A percentile compares a stretch with the other conserved stretches of the same genome.
Conservation (phyloP, 2,113 vertebrate species). For the Syngnathus typhle region DNA sequence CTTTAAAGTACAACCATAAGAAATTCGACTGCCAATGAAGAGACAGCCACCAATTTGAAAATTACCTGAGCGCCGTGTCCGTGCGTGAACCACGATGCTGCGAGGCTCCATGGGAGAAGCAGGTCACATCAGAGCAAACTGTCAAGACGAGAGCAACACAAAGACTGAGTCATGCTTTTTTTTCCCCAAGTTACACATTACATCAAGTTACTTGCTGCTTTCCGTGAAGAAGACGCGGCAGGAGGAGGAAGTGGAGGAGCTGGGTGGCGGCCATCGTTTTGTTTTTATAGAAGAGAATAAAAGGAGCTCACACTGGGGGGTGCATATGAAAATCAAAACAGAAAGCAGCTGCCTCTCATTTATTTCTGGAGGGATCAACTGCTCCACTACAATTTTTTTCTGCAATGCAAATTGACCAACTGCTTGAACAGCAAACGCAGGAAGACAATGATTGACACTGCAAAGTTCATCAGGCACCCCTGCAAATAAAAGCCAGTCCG, state of each 20-base stretch:
- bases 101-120: slow-evolving; percentile 45
- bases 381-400: neutral
- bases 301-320: neutral
- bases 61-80: slow-evolving; percentile 59
- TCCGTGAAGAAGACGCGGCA: neutral
- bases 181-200: neutral
- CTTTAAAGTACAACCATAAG: too few species aligned
- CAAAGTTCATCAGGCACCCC: too few species aligned
- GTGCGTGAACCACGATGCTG: slow-evolving; percentile 31
- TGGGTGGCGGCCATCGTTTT: neutral
- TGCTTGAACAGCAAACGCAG: too few species aligned
- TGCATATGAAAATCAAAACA: neutral
- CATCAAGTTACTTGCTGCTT: neutral
- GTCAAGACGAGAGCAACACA: slow-evolving; percentile 1
- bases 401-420: neutral
- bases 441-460: too few species aligned
- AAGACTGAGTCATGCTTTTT: neutral
- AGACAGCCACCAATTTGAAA: neutral
- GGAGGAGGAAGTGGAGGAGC: neutral
- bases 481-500: too few species aligned
- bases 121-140: slow-evolving; percentile 20
- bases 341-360: neutral
- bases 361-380: neutral
- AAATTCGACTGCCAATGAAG: too few species aligned
- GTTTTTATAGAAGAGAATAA: neutral